Evolutionary conservation across 2,888 invertebrate species (phyloP).

Genomic region (Antheraea assamensis): DNA sequence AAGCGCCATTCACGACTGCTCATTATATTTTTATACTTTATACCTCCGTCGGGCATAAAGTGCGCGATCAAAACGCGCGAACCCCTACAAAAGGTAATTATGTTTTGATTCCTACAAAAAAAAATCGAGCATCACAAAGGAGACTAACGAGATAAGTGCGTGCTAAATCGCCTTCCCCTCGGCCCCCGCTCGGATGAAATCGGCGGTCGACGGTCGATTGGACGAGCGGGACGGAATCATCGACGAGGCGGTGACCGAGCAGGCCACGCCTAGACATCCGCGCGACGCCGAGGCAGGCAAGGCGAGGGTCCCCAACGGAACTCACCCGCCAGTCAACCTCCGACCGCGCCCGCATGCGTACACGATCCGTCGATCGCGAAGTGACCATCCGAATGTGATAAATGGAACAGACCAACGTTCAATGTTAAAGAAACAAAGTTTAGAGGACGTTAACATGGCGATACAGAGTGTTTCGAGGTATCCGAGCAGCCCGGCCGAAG

Average conservation of each 20-base stretch:
- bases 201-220: slow-evolving; percentile 73
- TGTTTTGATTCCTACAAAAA: slow-evolving; percentile 81
- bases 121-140: slow-evolving; percentile 80
- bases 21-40: slow-evolving; percentile 82
- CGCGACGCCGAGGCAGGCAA: background rate
- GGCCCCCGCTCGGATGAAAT: slow-evolving; percentile 76
- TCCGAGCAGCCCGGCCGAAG: slow-evolving; percentile 85
- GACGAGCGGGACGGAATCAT: slow-evolving; percentile 62
- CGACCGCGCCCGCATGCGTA: slow-evolving; percentile 80
- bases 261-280: slow-evolving; percentile 35
- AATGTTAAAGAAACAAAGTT: slow-evolving; percentile 84
- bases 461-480: slow-evolving; percentile 86
- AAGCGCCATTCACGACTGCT: slow-evolving; percentile 77
- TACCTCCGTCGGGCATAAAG: slow-evolving; percentile 75
- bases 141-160: slow-evolving; percentile 83
- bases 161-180: slow-evolving; percentile 79
- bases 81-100: slow-evolving; percentile 82
- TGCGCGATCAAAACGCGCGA: slow-evolving; percentile 80
- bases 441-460: slow-evolving; percentile 85
- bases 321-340: slow-evolving; percentile 73
- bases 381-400: slow-evolving; percentile 67
- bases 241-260: slow-evolving; percentile 37
- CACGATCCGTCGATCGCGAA: slow-evolving; percentile 70
- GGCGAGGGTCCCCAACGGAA: slow-evolving; percentile 6
- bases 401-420: slow-evolving; percentile 79